These are phyloP conservation scores for Anguilla anguilla DNA, from an alignment of 2,797 vertebrate species.

Conservation along the genomic window DNA sequence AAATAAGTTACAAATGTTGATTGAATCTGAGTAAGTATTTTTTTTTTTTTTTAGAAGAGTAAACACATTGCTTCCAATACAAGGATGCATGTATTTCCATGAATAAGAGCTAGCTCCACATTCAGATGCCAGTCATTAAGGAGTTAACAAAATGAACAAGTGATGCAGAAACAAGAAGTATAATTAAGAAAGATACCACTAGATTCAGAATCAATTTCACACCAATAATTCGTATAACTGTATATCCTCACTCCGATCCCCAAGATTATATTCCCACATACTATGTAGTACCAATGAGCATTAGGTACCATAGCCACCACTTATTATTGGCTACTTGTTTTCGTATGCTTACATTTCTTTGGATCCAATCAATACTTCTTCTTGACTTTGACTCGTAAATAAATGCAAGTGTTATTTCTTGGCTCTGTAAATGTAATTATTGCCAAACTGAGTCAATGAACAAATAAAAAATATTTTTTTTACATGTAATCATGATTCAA, in stretches of 20 bases:
- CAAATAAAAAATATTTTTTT: background rate
- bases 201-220: too few species aligned
- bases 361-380: too few species aligned
- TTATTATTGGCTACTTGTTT: too few species aligned
- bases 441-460: background rate
- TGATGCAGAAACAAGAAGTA: background rate
- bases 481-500: background rate
- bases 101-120: background rate
- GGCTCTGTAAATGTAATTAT: background rate
- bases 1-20: background rate
- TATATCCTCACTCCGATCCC: too few species aligned
- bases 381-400: background rate
- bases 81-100: background rate
- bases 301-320: too few species aligned
- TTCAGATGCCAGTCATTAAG: background rate
- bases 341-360: too few species aligned
- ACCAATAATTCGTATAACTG: too few species aligned
- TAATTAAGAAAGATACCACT: background rate
- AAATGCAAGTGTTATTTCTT: background rate
- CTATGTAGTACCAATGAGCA: too few species aligned
- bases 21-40: too few species aligned
- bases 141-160: background rate
- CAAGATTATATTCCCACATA: too few species aligned
- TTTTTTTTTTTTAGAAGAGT: background rate
- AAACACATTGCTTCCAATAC: background rate